A percentile compares a stretch with the other conserved stretches of the same genome.
Evolutionary conservation across 2,888 invertebrate genomes (phyloP).

Genomic region (Carabus problematicus): DNA sequence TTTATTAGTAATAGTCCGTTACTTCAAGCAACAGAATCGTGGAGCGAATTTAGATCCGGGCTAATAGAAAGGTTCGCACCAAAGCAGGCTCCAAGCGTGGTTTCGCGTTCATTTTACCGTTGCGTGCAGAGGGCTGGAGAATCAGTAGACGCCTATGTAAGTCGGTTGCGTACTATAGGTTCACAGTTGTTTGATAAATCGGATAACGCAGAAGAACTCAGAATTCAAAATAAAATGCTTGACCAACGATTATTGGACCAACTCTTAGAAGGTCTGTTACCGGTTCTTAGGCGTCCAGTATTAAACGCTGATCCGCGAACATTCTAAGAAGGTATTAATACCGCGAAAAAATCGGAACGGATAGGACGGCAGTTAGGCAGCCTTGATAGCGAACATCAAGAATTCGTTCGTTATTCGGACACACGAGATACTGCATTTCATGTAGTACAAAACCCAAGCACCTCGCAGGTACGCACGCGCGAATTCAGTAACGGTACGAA

Average conservation of each 20-base stretch:
- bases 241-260: background rate
- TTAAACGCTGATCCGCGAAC: background rate
- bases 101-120: constrained; percentile 3
- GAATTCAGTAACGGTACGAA: no score
- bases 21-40: no score
- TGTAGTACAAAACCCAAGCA: background rate
- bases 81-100: background rate
- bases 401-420: background rate
- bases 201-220: background rate
- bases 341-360: background rate
- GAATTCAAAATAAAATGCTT: background rate
- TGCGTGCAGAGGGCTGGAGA: no score
- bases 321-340: background rate
- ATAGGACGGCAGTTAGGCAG: background rate
- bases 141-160: no score
- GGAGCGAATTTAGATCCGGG: no score
- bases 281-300: background rate
- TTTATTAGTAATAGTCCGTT: no score
- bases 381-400: background rate
- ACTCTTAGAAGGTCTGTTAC: background rate
- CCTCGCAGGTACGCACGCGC: background rate
- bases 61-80: constrained; percentile 13
- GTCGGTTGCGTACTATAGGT: no score
- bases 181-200: no score
- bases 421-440: background rate